These are phyloP conservation scores for Machimus rusticus DNA, from an alignment of 2,888 invertebrate genomes.

Conservation along the genomic window DNA sequence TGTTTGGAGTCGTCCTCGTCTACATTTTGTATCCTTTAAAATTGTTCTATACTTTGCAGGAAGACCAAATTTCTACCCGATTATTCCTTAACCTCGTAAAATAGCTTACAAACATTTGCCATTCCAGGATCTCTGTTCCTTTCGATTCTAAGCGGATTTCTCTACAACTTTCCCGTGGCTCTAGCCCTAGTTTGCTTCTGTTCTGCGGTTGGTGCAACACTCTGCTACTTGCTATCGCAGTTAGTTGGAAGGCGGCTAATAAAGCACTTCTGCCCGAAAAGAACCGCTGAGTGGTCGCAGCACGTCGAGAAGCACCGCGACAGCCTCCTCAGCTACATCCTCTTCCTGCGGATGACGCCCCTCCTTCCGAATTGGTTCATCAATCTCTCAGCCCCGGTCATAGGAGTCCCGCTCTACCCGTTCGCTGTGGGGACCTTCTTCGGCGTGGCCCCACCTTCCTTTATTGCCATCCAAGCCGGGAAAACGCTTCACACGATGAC, in stretches of 20 bases:
- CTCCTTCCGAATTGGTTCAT: constrained; percentile 98
- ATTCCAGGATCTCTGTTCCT: constrained; percentile 99
- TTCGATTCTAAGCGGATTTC: constrained; percentile 95
- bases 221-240: constrained; percentile 93
- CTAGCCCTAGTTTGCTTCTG: constrained; percentile 89
- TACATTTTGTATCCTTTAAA: constrained; percentile 97
- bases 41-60: neutral
- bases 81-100: constrained; percentile 32
- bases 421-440: constrained; percentile 97
- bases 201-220: constrained; percentile 93
- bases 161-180: constrained; percentile 93
- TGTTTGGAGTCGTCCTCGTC: constrained; percentile 85
- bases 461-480: constrained; percentile 97
- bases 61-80: neutral
- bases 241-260: constrained; percentile 87
- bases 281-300: constrained; percentile 83
- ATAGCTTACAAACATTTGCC: constrained; percentile 97
- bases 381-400: constrained; percentile 94
- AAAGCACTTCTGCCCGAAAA: constrained; percentile 86
- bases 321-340: constrained; percentile 92
- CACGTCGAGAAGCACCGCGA: constrained; percentile 86
- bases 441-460: constrained; percentile 95
- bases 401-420: constrained; percentile 90
- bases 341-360: constrained; percentile 96
- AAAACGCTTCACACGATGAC: constrained; percentile 94